These are phyloP conservation scores for Pachyseris speciosa DNA, from an alignment of 64 coral and sea anemone species.

Conservation along the genomic window DNA sequence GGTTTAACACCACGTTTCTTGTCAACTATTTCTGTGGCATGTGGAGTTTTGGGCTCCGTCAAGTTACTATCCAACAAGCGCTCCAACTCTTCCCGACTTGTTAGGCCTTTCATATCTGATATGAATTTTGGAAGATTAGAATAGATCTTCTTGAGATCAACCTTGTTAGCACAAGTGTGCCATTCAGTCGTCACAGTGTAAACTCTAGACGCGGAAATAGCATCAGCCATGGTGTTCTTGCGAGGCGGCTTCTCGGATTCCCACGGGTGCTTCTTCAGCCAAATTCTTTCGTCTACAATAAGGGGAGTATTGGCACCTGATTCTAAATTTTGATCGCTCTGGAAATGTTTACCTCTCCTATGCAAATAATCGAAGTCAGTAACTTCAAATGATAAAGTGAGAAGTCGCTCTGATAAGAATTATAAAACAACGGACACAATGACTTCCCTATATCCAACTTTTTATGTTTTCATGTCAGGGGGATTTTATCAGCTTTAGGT, in stretches of 20 bases:
- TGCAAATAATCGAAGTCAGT: too few species aligned
- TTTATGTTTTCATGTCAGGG: too few species aligned
- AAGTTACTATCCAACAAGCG: background rate
- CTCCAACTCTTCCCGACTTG: background rate
- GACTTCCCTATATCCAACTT: too few species aligned
- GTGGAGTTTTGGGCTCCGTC: background rate
- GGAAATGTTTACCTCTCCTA: too few species aligned
- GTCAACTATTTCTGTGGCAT: background rate
- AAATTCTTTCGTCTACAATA: background rate
- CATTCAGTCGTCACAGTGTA: background rate
- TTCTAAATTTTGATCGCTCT: too few species aligned
- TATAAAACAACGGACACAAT: too few species aligned
- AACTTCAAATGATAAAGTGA: too few species aligned
- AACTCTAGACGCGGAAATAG: background rate
- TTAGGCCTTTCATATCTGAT: background rate
- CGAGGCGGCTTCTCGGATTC: background rate
- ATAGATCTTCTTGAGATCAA: conserved; percentile 11
- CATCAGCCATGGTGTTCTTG: background rate
- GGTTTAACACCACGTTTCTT: background rate
- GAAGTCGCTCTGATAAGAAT: too few species aligned
- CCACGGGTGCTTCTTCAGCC: background rate
- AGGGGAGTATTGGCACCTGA: too few species aligned
- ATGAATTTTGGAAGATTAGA: background rate
- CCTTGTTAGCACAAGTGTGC: background rate
- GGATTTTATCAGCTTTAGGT: too few species aligned